These are phyloP conservation scores for Epinotia nisella DNA, from an alignment of 2,888 invertebrate genomes.

Conservation along the genomic window DNA sequence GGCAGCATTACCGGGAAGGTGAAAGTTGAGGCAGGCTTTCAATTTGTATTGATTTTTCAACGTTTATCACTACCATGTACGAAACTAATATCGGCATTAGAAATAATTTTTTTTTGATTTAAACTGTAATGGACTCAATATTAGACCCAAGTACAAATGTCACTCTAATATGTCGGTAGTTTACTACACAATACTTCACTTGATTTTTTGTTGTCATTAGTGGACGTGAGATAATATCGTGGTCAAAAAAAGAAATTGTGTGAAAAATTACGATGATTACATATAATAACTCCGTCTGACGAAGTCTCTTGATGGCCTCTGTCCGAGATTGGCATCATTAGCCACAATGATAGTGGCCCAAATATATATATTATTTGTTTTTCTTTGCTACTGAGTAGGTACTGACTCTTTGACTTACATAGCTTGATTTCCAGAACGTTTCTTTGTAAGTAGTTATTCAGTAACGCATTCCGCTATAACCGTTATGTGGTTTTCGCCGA, in stretches of 20 bases:
- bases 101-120: neutral
- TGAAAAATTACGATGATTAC: constrained; percentile 85
- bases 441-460: neutral
- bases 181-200: constrained; percentile 54
- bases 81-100: constrained; percentile 17
- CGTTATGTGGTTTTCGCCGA: neutral
- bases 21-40: constrained; percentile 55
- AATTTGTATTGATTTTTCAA: constrained; percentile 35
- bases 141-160: neutral
- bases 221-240: constrained; percentile 75
- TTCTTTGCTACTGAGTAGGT: constrained; percentile 59
- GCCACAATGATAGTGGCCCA: constrained; percentile 78
- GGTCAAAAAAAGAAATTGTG: constrained; percentile 81
- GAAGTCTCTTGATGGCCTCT: constrained; percentile 74
- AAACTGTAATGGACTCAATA: neutral
- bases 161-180: constrained; percentile 3
- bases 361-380: constrained; percentile 74
- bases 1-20: constrained; percentile 59
- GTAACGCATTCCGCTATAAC: neutral
- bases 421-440: constrained; percentile 28
- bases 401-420: constrained; percentile 46
- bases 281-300: constrained; percentile 76
- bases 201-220: constrained; percentile 82
- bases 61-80: constrained; percentile 11
- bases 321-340: constrained; percentile 81